A percentile compares a stretch with the other conserved stretches of the same genome.
Conservation (phyloP, 2,113 vertebrate species). For the Bubo blakistoni region DNA sequence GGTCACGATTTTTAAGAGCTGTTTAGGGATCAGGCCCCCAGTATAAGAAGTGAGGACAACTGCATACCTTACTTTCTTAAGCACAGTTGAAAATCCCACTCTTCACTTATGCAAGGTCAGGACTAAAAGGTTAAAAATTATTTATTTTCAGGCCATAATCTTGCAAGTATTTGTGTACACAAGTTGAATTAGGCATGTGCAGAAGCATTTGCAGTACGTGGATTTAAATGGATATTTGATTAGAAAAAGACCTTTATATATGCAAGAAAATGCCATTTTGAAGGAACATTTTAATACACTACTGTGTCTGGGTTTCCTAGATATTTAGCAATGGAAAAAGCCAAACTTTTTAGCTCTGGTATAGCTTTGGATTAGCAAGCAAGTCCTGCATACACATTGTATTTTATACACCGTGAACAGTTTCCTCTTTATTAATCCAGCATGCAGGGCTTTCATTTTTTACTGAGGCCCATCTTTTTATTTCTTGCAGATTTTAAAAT, state of each 20-base stretch:
- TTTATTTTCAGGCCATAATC: background rate
- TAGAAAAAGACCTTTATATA: background rate
- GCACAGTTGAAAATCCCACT: background rate
- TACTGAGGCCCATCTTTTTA: constrained; percentile 4
- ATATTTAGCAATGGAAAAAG: constrained; percentile 16
- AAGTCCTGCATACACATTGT: background rate
- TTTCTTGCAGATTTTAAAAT: constrained; percentile 53
- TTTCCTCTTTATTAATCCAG: constrained; percentile 42
- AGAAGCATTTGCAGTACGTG: background rate
- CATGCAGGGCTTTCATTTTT: constrained; percentile 38
- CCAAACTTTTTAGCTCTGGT: background rate
- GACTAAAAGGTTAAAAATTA: background rate
- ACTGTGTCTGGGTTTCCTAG: background rate
- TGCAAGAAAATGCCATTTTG: constrained; percentile 9
- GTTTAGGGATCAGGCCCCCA: background rate
- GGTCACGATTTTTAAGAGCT: background rate
- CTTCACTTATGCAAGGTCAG: background rate
- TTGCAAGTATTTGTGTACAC: background rate
- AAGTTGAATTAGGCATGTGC: background rate
- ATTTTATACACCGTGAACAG: constrained; percentile 12
- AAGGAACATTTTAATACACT: background rate
- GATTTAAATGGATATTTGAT: background rate
- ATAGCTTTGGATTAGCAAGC: constrained; percentile 28
- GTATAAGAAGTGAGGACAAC: background rate
- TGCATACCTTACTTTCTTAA: background rate